Evolutionary conservation across 2,797 vertebrate genomes (phyloP).

Genomic region (Cossypha polioptera): DNA sequence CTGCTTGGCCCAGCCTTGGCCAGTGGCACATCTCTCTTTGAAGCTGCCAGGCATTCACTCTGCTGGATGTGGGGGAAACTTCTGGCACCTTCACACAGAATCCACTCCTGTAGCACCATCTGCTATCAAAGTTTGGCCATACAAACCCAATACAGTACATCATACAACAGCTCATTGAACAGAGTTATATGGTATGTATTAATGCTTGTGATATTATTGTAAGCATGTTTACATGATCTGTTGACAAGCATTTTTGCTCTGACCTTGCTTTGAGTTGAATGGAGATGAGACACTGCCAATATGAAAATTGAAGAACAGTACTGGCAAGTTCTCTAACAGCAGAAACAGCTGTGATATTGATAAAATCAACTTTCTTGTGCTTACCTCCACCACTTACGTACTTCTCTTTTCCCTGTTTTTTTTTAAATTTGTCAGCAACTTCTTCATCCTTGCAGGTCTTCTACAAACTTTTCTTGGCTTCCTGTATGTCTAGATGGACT

Average conservation of each 20-base stretch:
- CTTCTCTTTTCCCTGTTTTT: not conserved
- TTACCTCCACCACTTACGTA: not conserved
- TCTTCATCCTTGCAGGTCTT: not conserved
- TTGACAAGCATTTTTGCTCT: not conserved
- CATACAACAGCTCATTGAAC: not conserved
- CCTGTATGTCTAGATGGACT: too few species aligned
- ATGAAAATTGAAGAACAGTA: not conserved
- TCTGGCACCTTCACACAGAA: not conserved
- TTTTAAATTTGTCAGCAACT: not conserved
- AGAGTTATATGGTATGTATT: not conserved
- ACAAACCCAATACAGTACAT: not conserved
- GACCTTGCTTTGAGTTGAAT: not conserved
- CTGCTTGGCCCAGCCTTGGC: not conserved
- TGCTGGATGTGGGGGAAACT: not conserved
- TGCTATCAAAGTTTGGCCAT: rapidly evolving
- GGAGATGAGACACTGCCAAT: not conserved
- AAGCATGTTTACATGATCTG: not conserved
- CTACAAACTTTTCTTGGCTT: not conserved
- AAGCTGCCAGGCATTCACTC: not conserved
- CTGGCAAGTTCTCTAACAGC: not conserved
- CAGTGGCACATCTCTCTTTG: not conserved
- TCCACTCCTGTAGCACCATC: not conserved
- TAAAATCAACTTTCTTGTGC: not conserved
- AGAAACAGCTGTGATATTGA: not conserved
- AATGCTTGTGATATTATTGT: not conserved